phyloP scores from a whole-genome alignment of 1,140 invertebrate species.

The Venustaconcha ellipsiformis region DNA sequence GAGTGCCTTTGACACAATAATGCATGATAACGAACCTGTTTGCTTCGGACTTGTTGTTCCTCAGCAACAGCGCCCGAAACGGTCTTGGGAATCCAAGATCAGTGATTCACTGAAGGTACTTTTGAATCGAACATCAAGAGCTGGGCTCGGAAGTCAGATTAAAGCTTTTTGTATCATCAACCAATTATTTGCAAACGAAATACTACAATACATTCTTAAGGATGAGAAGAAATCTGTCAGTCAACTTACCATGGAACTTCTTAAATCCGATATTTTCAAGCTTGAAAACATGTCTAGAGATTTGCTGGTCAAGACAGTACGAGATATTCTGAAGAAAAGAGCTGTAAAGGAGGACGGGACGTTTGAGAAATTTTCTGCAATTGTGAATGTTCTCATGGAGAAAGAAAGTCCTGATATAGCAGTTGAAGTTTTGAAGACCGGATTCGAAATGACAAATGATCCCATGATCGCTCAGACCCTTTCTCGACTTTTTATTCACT shows the following conservation, averaged over 20 bases:
- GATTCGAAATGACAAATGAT: constrained; percentile 35
- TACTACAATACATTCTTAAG: constrained; percentile 22
- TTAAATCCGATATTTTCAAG: constrained; percentile 12
- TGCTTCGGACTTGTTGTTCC: constrained; percentile 1
- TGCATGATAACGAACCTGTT: constrained; percentile 13
- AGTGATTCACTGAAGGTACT: constrained; percentile 27
- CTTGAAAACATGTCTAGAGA: constrained; percentile 19
- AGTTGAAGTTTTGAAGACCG: constrained; percentile 25
- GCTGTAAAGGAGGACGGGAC: constrained; percentile 19
- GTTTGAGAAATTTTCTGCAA: constrained; percentile 34
- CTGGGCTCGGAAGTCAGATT: constrained; percentile 19
- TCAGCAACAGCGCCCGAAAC: not conserved
- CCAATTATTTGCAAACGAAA: constrained; percentile 35
- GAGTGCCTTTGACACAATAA: constrained; percentile 45
- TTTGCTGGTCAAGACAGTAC: constrained; percentile 29
- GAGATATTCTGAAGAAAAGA: constrained; percentile 41
- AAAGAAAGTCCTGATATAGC: constrained; percentile 33
- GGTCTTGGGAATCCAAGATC: constrained; percentile 23
- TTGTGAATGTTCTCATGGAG: constrained; percentile 30
- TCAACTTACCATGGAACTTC: constrained; percentile 33
- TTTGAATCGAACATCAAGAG: constrained; percentile 26
- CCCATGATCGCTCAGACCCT: constrained; percentile 45
- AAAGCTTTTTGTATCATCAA: constrained; percentile 30
- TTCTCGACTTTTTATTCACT: constrained; percentile 38
- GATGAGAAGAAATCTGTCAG: constrained; percentile 12